These are phyloP conservation scores for Drosophila gaucha DNA, from an alignment of 2,888 invertebrate species.

Conservation along the genomic window DNA sequence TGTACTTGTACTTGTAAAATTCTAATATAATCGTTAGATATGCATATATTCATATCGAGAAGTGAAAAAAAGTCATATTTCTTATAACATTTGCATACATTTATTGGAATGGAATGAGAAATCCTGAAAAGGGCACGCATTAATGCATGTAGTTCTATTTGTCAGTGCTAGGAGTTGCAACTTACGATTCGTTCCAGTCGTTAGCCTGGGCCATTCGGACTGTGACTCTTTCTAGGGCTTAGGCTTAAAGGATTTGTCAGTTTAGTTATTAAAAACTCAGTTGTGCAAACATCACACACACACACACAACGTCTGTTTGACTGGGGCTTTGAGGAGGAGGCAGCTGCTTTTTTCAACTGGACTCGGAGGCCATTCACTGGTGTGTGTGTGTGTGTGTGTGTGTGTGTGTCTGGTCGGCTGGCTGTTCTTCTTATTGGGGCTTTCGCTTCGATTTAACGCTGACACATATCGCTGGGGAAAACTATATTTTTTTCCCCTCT, in stretches of 20 bases:
- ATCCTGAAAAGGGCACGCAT: neutral
- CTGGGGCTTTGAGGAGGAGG: neutral
- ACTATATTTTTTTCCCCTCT: neutral
- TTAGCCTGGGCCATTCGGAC: slow-evolving; percentile 1
- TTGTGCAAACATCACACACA: slow-evolving; percentile 20
- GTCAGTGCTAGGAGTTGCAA: slow-evolving; percentile 1
- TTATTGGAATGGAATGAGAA: neutral
- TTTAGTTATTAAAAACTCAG: slow-evolving; percentile 76
- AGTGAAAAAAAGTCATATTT: no score
- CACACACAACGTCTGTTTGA: neutral
- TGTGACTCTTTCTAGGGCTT: slow-evolving; percentile 6
- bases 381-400: no score
- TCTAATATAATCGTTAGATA: no score
- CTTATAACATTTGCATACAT: neutral
- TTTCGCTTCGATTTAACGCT: slow-evolving; percentile 75
- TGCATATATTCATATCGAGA: no score
- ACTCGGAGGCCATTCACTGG: neutral
- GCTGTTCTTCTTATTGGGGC: slow-evolving; percentile 52
- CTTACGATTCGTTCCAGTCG: slow-evolving; percentile 11
- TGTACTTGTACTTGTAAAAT: no score
- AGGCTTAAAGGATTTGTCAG: slow-evolving; percentile 73
- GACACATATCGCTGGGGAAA: slow-evolving; percentile 67
- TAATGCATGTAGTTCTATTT: neutral
- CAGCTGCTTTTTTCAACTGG: neutral
- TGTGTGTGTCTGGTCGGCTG: slow-evolving; percentile 7